phyloP scores from a whole-genome alignment of 2,888 invertebrate genomes.

The Tenthredo mesomela region DNA sequence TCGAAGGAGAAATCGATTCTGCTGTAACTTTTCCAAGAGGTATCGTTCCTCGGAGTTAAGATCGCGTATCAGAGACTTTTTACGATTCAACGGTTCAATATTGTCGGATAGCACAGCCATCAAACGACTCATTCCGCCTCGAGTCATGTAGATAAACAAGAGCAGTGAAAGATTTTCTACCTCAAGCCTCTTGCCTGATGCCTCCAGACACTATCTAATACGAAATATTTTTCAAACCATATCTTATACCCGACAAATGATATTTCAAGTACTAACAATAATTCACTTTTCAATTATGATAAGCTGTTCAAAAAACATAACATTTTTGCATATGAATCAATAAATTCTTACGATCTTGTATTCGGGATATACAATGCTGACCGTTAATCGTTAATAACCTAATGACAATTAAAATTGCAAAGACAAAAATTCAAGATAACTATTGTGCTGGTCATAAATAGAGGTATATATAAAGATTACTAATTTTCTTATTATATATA shows the following conservation, averaged over 20 bases:
- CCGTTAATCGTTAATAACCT: not conserved
- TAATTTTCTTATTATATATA: too few relatives aligned
- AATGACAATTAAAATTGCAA: not conserved
- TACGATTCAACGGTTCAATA: constrained; percentile 42
- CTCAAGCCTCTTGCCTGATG: not conserved
- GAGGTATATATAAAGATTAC: too few relatives aligned
- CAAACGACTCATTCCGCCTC: constrained; percentile 24
- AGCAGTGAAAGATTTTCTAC: constrained; percentile 23
- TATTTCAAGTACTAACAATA: not conserved
- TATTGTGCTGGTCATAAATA: not conserved
- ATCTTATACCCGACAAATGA: not conserved
- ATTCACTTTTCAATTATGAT: not conserved
- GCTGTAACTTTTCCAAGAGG: constrained; percentile 23
- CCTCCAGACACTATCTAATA: not conserved
- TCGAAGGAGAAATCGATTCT: constrained; percentile 5
- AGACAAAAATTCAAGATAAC: not conserved
- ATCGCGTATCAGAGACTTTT: constrained; percentile 35
- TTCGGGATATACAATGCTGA: not conserved
- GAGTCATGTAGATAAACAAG: constrained; percentile 31
- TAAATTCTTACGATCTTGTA: not conserved
- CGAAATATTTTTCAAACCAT: not conserved
- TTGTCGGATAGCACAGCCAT: constrained; percentile 23
- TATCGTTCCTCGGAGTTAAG: constrained; percentile 6
- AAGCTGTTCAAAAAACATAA: not conserved
- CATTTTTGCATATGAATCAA: not conserved